Base-by-base conservation (phyloP, 64 coral and sea anemone genomes). In the Catalaphyllia jardinei region DNA sequence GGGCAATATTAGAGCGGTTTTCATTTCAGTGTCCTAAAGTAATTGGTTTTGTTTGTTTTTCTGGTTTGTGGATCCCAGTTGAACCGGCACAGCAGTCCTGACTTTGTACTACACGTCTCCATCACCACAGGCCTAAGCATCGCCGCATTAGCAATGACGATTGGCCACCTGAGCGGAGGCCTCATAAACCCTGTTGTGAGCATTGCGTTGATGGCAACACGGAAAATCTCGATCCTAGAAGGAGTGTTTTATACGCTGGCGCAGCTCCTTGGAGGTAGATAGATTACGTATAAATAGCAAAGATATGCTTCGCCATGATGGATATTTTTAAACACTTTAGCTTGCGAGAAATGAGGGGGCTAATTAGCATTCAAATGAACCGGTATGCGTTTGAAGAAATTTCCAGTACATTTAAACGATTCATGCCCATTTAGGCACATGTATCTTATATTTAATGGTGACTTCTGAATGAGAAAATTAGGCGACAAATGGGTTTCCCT, bases 141-240 rank as follows among this genome's bases (percentile, higher is more conserved):
- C 24, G 69, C 92, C 0, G 89, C 87, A 16, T 39, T 93, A 18
- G 92, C 78, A 0, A 71, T 93, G 51, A 54, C 78, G 0, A 89
- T 89, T 14, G 87, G 92, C 14, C 92, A 93, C 19, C 79, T 89
- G 0, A 93, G 78, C 52, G 92, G 92, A 14, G 92, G 92, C 8
- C 54, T 85, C 0, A 84, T 93, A 6, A 93, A 93, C 35, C 92
- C 92, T 0, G 92, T 79, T 4, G 87, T 93, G 61, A 93, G 61
- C 16, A 77, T 77, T 13, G 92, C 92, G 42, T 64, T 77, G 38
- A 2, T 93, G 13, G 87, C 82, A 11, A 46, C 92, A 27, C 80
- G 78, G 31, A 93, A 85, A 62, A 89, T 93, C 71, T 84, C 92
- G 4, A 24, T 59, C 15, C 22, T 93, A 4, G 71, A 88, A 60